phyloP scores from a whole-genome alignment of 30 jellyfish, hydroid and myxozoan species.

The Catostylus mosaicus region DNA sequence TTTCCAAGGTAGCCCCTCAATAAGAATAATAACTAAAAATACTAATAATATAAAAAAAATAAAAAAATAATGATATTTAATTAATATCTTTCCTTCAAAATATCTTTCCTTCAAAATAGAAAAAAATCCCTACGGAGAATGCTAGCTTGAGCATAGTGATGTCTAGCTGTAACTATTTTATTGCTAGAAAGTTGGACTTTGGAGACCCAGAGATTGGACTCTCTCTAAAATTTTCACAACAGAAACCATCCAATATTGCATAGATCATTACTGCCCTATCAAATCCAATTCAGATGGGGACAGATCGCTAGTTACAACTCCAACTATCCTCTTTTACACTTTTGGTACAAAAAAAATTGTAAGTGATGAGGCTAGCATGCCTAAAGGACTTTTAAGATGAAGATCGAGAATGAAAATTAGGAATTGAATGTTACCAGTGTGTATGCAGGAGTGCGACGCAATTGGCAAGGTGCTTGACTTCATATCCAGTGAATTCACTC shows the following conservation, averaged over 20 bases:
- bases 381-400: too few relatives aligned
- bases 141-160: too few relatives aligned
- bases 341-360: too few relatives aligned
- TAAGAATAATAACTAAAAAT: not conserved
- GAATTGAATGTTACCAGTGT: constrained; percentile 49
- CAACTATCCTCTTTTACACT: not conserved
- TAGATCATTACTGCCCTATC: not conserved
- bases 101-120: too few relatives aligned
- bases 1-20: not conserved
- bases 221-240: too few relatives aligned
- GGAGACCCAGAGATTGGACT: too few relatives aligned
- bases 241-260: not conserved
- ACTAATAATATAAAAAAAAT: too few relatives aligned
- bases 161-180: too few relatives aligned
- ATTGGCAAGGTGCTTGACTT: constrained; percentile 78
- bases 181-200: too few relatives aligned
- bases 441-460: constrained; percentile 74
- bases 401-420: not conserved
- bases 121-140: too few relatives aligned
- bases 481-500: constrained; percentile 81
- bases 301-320: too few relatives aligned
- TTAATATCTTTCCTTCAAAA: too few relatives aligned
- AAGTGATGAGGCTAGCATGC: not conserved
- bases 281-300: not conserved
- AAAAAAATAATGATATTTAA: not conserved